phyloP scores from a whole-genome alignment of 2,113 vertebrate genomes.

The Mormoops blainvillei region DNA sequence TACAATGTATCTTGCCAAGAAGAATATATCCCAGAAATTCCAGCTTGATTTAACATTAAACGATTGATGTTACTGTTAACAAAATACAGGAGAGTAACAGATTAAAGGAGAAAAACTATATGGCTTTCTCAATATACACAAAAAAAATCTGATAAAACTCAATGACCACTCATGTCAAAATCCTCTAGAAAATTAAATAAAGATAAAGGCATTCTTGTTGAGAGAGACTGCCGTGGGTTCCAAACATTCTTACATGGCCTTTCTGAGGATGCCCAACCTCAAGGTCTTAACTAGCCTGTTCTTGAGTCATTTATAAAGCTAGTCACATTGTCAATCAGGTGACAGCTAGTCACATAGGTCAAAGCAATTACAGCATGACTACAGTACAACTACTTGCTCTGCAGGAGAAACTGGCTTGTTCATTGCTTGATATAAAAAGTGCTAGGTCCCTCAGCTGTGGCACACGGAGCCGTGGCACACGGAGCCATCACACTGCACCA shows the following conservation, averaged over 20 bases:
- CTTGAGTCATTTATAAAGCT: neutral
- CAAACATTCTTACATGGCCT: neutral
- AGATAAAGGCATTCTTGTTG: neutral
- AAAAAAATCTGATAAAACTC: neutral
- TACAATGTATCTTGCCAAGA: neutral
- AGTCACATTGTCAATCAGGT: neutral
- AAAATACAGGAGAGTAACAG: neutral
- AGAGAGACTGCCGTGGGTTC: neutral
- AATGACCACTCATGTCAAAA: neutral
- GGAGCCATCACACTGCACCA: neutral
- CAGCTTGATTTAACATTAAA: neutral
- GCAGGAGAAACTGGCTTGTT: neutral
- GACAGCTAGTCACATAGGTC: neutral
- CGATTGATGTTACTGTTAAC: neutral
- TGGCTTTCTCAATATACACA: neutral
- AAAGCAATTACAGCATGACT: neutral
- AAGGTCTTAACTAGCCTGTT: neutral
- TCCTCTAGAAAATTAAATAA: neutral
- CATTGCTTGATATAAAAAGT: neutral
- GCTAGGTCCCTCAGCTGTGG: neutral
- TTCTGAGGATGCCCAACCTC: neutral
- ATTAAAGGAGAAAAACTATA: neutral
- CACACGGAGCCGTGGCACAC: neutral
- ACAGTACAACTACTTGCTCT: neutral
- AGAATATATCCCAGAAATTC: neutral